Percentiles rank a stretch among this genome's conserved stretches.
phyloP scores from a whole-genome alignment of 2,888 invertebrate species.

The Encarsia formosa region DNA sequence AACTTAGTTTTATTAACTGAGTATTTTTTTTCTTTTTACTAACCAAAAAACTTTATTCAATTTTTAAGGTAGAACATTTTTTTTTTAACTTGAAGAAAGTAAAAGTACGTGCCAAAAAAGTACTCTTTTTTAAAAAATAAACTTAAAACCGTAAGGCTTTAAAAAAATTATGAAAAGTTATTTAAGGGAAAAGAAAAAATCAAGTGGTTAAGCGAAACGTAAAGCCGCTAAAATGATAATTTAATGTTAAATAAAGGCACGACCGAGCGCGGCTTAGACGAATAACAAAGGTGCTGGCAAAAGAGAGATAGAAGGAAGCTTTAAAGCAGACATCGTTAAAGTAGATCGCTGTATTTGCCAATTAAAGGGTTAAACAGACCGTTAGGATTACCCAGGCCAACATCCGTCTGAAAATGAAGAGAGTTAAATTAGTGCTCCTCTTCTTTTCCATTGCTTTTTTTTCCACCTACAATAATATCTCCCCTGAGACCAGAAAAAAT shows the following conservation, averaged over 20 bases:
- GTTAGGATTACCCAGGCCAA: conserved; percentile 20
- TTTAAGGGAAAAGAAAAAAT: too few species aligned
- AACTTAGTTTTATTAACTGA: too few species aligned
- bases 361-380: conserved; percentile 27
- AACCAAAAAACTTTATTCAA: too few species aligned
- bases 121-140: too few species aligned
- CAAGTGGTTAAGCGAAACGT: conserved; percentile 4
- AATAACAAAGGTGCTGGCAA: conserved; percentile 10
- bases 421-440: conserved; percentile 7
- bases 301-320: too few species aligned
- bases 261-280: not conserved
- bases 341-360: conserved; percentile 22
- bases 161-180: too few species aligned
- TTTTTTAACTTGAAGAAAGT: too few species aligned
- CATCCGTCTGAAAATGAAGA: conserved; percentile 20
- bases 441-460: not conserved
- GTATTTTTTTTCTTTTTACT: too few species aligned
- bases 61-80: too few species aligned
- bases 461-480: not conserved
- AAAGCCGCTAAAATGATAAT: conserved; percentile 15
- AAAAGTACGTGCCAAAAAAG: too few species aligned
- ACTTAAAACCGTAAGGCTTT: too few species aligned
- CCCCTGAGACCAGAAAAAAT: too few species aligned
- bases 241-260: conserved; percentile 11
- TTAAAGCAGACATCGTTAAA: conserved; percentile 24